phyloP scores from a whole-genome alignment of 2,113 vertebrate species.

The Copsychus sechellarum region DNA sequence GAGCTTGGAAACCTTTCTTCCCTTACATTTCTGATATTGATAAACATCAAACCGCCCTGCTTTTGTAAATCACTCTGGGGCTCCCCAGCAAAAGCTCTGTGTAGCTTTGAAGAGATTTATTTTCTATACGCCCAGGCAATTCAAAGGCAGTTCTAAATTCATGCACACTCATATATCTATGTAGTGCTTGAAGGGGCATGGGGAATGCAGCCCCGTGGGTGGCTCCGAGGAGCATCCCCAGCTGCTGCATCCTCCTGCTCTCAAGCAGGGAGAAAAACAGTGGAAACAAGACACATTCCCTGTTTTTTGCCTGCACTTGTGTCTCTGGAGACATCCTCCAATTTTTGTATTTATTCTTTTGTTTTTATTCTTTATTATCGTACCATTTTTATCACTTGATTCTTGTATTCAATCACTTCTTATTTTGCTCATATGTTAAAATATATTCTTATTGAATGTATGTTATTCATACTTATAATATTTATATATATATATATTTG shows the following conservation, averaged over 20 bases:
- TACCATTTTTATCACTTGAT: background rate
- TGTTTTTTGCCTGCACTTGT: rapidly evolving
- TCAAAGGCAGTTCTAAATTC: background rate
- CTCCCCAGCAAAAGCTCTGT: background rate
- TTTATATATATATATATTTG: background rate
- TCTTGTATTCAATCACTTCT: background rate
- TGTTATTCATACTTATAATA: rapidly evolving
- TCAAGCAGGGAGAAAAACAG: background rate
- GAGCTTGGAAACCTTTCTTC: background rate
- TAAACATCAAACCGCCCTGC: background rate
- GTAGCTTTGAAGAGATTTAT: background rate
- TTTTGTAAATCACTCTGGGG: background rate
- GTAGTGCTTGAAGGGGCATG: background rate
- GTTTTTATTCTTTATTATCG: background rate
- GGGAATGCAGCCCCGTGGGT: background rate
- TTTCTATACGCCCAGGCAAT: background rate
- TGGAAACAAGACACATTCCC: background rate
- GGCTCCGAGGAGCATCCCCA: background rate
- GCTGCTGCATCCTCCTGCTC: background rate
- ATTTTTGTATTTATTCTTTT: background rate
- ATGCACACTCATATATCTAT: background rate
- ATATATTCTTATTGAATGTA: too few relatives aligned
- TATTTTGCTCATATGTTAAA: background rate
- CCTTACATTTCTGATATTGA: background rate
- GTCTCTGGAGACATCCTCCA: background rate